phyloP scores from a whole-genome alignment of 92 coral and sea anemone genomes.

The Palythoa caribaeorum region DNA sequence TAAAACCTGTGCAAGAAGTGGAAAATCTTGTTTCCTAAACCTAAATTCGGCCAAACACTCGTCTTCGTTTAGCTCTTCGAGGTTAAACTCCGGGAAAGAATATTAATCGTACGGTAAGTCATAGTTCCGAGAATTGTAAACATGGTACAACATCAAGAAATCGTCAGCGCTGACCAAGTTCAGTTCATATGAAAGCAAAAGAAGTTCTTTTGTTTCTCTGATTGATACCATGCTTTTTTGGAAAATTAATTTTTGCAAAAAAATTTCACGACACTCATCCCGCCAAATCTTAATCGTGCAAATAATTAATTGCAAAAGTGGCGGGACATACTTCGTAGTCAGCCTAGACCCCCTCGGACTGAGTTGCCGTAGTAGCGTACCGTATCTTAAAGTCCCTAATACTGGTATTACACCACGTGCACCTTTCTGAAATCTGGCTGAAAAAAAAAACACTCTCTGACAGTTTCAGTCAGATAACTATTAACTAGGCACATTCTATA shows the following conservation, averaged over 20 bases:
- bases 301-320: background rate
- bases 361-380: background rate
- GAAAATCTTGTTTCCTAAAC: constrained; percentile 4
- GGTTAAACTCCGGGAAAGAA: background rate
- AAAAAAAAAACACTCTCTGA: no score
- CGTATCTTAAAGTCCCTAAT: no score
- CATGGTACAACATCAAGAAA: background rate
- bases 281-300: background rate
- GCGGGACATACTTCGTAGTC: background rate
- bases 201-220: constrained; percentile 4
- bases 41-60: constrained; percentile 23
- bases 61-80: constrained; percentile 3
- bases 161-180: background rate
- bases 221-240: background rate
- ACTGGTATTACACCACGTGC: no score
- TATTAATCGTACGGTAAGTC: constrained; percentile 10
- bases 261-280: background rate
- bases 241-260: background rate
- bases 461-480: no score
- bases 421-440: no score
- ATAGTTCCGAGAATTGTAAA: background rate
- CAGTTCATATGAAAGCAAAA: constrained; percentile 9
- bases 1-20: constrained; percentile 11
- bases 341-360: background rate
- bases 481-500: no score